Evolutionary conservation across 2,113 vertebrate species (phyloP), one percentile per base, ranked within the genome.

Genomic region (Rhynchopsitta pachyrhyncha): DNA sequence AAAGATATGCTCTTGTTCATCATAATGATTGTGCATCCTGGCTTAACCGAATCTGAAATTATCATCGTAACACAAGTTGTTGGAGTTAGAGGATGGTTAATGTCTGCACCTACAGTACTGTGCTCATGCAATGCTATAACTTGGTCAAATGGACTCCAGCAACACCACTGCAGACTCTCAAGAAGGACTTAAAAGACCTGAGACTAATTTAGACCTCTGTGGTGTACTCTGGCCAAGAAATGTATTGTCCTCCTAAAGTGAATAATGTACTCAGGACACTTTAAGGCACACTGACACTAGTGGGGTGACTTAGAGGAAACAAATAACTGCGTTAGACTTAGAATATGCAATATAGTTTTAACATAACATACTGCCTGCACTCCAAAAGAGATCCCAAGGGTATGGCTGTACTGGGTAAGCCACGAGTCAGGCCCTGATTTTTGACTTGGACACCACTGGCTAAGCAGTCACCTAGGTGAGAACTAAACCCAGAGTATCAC

Each of bases 51-150:
- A 35, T 23, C 19, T 78, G 41, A 91, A 69, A 79, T 62, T 42
- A 22, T 35, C 25, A n/a, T 35, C 2, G 1, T 69, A 69, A 57
- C 11, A 33, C 0, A 0, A 87, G 8, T 18, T 17, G 12, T 16
- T 76, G 16, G 78, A 60, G 37, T 53, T 63, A 86, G 37, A 63
- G 10, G 41, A 75, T 24, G n/a, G 66, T 22, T 86, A 28, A 35
- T 18, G 7, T 42, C 66, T 75, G n/a, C 33, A 82, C 27, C 39
- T 63, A 22, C 6, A n/a, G 23, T 52, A 20, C 20, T 85, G 14
- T 44, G 55, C 20, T 94, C 62, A n/a, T 16, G 27, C 6, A 64
- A 13, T 0, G 1, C 13, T 83, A 78, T 28, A 35, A 59, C 9
- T 47, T 55, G 29, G 13, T 67, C 46, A 42, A 79, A 41, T 35